phyloP scores from a whole-genome alignment of 2,113 vertebrate genomes.

The Leptocoma aspasia region DNA sequence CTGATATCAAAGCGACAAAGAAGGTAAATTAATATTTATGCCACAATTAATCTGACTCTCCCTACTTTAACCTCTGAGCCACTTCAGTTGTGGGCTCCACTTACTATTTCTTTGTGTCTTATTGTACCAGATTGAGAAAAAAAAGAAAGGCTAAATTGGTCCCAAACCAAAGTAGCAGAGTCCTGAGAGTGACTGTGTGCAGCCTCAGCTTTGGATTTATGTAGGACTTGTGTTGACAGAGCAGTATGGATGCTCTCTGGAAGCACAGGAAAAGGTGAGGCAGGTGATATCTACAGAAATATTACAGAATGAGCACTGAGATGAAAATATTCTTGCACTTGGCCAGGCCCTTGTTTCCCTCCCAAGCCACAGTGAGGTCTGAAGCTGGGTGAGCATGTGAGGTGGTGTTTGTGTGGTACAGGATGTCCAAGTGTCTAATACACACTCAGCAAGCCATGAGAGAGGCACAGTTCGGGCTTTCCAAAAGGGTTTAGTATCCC shows the following conservation, averaged over 20 bases:
- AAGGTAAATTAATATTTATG: background rate
- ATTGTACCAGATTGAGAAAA: background rate
- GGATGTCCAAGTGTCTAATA: background rate
- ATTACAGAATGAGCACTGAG: background rate
- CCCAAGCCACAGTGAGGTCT: background rate
- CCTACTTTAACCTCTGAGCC: background rate
- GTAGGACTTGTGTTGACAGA: background rate
- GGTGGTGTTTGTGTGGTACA: background rate
- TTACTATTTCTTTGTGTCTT: background rate
- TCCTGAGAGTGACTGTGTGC: background rate
- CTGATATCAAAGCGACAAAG: background rate
- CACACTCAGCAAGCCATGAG: background rate
- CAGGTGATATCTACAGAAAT: background rate
- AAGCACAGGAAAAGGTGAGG: background rate
- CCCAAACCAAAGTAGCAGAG: background rate
- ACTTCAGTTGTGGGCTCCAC: background rate
- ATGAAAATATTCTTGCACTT: background rate
- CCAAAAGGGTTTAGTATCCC: background rate
- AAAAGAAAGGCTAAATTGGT: background rate
- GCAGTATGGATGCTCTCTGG: background rate
- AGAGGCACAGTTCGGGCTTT: background rate
- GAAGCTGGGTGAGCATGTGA: background rate
- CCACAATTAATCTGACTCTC: background rate
- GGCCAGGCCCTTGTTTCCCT: background rate
- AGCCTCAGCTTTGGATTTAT: background rate